Percentiles rank a stretch among this genome's conserved stretches.
These are phyloP conservation scores for Drosophila pseudotakahashii DNA, from an alignment of 2,888 invertebrate genomes.

Conservation along the genomic window DNA sequence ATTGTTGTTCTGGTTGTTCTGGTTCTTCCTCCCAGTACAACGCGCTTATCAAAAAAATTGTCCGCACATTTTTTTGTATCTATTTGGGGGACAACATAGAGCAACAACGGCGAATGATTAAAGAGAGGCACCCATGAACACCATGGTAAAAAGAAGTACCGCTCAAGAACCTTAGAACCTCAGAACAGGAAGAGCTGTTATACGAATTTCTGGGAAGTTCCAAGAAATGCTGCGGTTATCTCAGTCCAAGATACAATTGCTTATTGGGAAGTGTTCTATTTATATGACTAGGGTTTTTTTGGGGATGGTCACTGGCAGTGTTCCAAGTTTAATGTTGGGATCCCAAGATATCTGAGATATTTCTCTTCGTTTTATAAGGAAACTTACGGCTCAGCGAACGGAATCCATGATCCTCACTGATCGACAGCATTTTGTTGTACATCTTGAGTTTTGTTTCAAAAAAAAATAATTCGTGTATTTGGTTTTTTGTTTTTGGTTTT, in stretches of 20 bases:
- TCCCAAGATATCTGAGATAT: too few species aligned
- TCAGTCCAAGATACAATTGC: conserved; percentile 19
- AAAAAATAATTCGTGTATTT: conserved; percentile 39
- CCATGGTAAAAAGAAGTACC: conserved; percentile 9
- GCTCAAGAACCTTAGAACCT: conserved; percentile 5
- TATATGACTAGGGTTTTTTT: background rate
- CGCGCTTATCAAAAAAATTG: conserved; percentile 62
- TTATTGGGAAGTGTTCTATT: conserved; percentile 40
- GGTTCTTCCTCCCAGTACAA: conserved; percentile 56
- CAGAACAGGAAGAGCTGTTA: conserved; percentile 10
- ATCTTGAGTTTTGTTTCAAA: conserved; percentile 51
- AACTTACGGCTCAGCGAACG: conserved; percentile 84
- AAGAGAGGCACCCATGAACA: conserved; percentile 46
- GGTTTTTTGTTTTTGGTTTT: conserved; percentile 19
- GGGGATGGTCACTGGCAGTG: conserved; percentile 1
- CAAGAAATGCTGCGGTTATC: conserved; percentile 50
- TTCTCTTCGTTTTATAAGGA: too few species aligned
- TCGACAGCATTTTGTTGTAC: conserved; percentile 83
- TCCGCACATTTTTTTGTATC: conserved; percentile 19
- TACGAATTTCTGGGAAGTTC: conserved; percentile 44
- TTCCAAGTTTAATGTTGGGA: too few species aligned
- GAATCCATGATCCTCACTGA: conserved; percentile 85
- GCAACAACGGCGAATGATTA: conserved; percentile 66
- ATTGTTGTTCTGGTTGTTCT: conserved; percentile 26
- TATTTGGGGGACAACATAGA: conserved; percentile 35